Evolutionary conservation across 2,888 invertebrate genomes (phyloP).

Genomic region (Amphipoea oculea): DNA sequence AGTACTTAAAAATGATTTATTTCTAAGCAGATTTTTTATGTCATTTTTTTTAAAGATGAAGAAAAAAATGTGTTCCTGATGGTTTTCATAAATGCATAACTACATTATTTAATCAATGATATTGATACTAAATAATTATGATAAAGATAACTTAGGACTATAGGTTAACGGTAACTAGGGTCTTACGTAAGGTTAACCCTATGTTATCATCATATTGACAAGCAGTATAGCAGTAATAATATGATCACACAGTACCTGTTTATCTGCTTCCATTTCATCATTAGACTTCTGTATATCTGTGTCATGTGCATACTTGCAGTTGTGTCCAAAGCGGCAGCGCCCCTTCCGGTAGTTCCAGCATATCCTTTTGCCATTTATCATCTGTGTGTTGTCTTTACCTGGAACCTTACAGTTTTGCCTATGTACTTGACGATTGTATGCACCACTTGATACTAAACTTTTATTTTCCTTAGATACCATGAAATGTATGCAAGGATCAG

Average conservation of each 20-base stretch:
- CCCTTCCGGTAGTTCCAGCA: conserved; percentile 98
- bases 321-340: conserved; percentile 96
- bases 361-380: conserved; percentile 96
- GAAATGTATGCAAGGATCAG: conserved; percentile 31
- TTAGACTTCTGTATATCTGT: conserved; percentile 94
- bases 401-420: conserved; percentile 90
- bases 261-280: conserved; percentile 91
- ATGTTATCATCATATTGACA: conserved; percentile 8
- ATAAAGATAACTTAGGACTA: background rate
- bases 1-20: too few species aligned
- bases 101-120: background rate
- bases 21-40: background rate
- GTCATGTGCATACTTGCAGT: conserved; percentile 97
- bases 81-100: background rate
- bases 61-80: background rate
- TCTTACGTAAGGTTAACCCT: background rate
- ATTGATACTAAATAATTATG: background rate
- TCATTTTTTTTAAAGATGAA: background rate
- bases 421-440: conserved; percentile 90
- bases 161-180: background rate
- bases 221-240: background rate
- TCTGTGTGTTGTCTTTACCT: conserved; percentile 93
- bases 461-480: conserved; percentile 60
- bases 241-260: conserved; percentile 76
- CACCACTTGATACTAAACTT: conserved; percentile 79